phyloP scores from a whole-genome alignment of 2,888 invertebrate species.

The Macrophya annulata region DNA sequence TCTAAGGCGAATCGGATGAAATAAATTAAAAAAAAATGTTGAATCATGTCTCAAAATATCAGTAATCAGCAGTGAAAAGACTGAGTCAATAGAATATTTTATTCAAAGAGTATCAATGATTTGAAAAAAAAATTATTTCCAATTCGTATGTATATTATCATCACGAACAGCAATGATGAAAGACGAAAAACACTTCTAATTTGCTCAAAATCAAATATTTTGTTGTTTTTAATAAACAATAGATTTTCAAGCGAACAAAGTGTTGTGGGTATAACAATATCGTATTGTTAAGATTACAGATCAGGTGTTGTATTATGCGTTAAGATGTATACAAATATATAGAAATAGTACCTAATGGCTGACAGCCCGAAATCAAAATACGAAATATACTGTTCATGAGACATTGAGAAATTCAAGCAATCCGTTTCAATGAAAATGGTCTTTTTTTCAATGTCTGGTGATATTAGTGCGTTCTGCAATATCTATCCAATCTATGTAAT shows the following conservation, averaged over 20 bases:
- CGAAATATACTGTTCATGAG: constrained; percentile 65
- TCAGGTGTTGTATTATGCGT: neutral
- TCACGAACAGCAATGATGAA: neutral
- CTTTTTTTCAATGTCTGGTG: constrained; percentile 43
- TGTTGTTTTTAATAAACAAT: neutral
- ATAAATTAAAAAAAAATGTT: too few species aligned
- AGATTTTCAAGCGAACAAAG: neutral
- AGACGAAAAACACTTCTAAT: neutral
- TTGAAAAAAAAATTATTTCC: neutral
- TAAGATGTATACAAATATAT: constrained; percentile 26
- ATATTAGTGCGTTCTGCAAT: constrained; percentile 36
- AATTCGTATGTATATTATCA: neutral
- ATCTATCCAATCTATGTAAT: constrained; percentile 37
- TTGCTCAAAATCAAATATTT: constrained; percentile 1
- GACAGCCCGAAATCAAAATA: constrained; percentile 74
- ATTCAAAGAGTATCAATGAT: neutral
- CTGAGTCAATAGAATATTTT: neutral
- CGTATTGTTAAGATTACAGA: neutral
- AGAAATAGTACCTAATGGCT: constrained; percentile 66
- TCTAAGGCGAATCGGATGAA: too few species aligned
- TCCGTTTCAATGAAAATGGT: constrained; percentile 59
- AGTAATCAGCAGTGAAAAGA: neutral
- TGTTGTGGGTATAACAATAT: constrained; percentile 24
- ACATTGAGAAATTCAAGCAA: constrained; percentile 60
- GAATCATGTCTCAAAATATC: too few species aligned